These are phyloP conservation scores for Sthenelais limicola DNA, from an alignment of 2,888 invertebrate genomes.

Conservation along the genomic window DNA sequence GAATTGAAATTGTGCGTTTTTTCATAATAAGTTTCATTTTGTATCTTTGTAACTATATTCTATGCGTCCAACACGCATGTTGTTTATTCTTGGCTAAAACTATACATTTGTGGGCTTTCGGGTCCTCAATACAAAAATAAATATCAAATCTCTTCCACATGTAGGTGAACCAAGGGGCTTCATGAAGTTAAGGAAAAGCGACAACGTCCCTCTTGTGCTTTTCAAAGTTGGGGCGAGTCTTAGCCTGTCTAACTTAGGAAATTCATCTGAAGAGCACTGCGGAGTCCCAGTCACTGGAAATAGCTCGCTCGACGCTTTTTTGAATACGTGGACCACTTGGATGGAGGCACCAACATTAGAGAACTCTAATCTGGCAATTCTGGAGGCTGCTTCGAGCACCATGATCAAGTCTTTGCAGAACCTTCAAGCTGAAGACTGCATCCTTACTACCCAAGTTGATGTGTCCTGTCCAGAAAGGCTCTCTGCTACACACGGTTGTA, in stretches of 20 bases:
- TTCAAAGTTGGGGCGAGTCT: conserved; percentile 32
- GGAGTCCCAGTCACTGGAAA: neutral
- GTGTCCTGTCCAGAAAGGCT: conserved; percentile 47
- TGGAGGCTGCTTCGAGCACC: conserved; percentile 6
- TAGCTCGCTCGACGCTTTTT: conserved; percentile 1
- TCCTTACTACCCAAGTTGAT: conserved; percentile 53
- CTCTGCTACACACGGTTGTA: conserved; percentile 48
- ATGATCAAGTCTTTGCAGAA: neutral
- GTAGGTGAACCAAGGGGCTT: conserved; percentile 54
- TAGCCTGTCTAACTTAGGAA: conserved; percentile 14
- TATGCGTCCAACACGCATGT: too few species aligned
- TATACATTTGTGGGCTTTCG: too few species aligned
- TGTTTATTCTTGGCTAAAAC: too few species aligned
- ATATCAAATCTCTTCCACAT: neutral
- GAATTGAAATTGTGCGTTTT: neutral
- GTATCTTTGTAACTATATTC: neutral
- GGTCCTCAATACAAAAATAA: neutral
- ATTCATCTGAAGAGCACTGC: neutral
- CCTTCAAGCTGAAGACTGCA: conserved; percentile 23
- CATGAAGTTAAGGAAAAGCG: conserved; percentile 36
- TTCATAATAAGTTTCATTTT: neutral
- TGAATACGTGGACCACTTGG: conserved; percentile 36
- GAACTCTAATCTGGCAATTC: conserved; percentile 7
- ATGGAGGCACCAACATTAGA: neutral
- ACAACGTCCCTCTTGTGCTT: conserved; percentile 47